A percentile compares a stretch with the other conserved stretches of the same genome.
These are phyloP conservation scores for Oscheius sp. DNA, from an alignment of 2,888 invertebrate genomes.

Conservation along the genomic window DNA sequence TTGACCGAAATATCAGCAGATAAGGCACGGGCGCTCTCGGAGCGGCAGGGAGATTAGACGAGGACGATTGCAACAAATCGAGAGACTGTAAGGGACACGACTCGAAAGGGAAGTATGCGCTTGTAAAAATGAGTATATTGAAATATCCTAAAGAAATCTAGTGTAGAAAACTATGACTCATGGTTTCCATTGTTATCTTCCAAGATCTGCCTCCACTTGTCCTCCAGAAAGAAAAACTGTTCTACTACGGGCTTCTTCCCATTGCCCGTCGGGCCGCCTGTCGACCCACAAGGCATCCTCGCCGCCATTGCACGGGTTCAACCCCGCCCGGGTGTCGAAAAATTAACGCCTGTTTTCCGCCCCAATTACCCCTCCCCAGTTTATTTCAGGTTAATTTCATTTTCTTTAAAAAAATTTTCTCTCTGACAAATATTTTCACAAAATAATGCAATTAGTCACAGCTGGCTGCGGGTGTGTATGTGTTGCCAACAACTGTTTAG, in stretches of 20 bases:
- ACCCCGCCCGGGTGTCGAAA: conserved; percentile 7
- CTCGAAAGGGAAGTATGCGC: no score
- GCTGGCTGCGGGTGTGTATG: background rate
- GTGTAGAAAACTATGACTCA: no score
- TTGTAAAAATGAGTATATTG: no score
- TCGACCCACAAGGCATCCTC: conserved; percentile 44
- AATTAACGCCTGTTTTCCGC: background rate
- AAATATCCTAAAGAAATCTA: no score
- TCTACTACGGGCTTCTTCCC: conserved; percentile 44
- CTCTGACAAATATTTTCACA: no score
- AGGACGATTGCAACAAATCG: background rate
- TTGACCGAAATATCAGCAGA: conserved; percentile 36
- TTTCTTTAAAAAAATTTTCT: no score
- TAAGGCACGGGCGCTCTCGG: conserved; percentile 23
- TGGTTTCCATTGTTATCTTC: no score
- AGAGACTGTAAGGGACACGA: background rate
- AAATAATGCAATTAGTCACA: background rate
- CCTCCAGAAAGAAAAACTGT: background rate
- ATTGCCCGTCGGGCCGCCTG: conserved; percentile 21
- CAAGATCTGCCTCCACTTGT: background rate
- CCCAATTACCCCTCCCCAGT: no score
- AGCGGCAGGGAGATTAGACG: conserved; percentile 11
- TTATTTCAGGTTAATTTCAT: no score
- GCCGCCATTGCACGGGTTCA: conserved; percentile 44
- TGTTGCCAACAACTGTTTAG: conserved; percentile 23